A percentile compares a stretch with the other conserved stretches of the same genome.
phyloP scores from a whole-genome alignment of 2,888 invertebrate genomes.

The Spisula solida region DNA sequence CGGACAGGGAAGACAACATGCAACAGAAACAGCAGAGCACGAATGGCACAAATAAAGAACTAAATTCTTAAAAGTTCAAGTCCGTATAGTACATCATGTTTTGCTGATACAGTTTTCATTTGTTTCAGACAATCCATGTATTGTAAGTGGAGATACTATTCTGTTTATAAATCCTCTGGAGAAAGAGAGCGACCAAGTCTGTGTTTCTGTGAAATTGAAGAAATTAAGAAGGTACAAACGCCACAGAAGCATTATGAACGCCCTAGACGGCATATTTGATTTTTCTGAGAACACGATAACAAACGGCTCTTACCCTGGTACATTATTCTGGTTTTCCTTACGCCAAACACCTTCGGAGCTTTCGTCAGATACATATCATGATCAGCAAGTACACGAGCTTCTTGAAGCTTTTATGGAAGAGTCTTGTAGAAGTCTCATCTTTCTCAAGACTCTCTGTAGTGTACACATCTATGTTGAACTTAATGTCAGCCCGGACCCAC shows the following conservation, averaged over 20 bases:
- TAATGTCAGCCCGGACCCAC: neutral
- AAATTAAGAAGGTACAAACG: slow-evolving; percentile 54
- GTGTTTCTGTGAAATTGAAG: slow-evolving; percentile 59
- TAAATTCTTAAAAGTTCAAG: too few relatives aligned
- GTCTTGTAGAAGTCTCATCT: slow-evolving; percentile 81
- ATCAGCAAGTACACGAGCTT: slow-evolving; percentile 75
- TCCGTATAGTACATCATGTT: too few relatives aligned
- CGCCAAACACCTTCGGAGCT: slow-evolving; percentile 75
- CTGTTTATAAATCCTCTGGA: slow-evolving; percentile 81
- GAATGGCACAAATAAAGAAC: too few relatives aligned
- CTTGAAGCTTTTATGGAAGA: slow-evolving; percentile 80
- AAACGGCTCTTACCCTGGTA: slow-evolving; percentile 78
- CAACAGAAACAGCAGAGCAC: too few relatives aligned
- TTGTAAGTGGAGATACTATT: slow-evolving; percentile 81
- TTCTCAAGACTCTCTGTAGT: slow-evolving; percentile 76
- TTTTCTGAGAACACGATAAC: slow-evolving; percentile 66
- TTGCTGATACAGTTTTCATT: too few relatives aligned
- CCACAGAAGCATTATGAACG: slow-evolving; percentile 58
- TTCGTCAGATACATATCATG: slow-evolving; percentile 75
- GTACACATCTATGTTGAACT: slow-evolving; percentile 32
- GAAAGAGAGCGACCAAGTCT: slow-evolving; percentile 56
- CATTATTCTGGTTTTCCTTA: slow-evolving; percentile 84
- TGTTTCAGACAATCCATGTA: slow-evolving; percentile 82
- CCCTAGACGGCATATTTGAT: slow-evolving; percentile 78
- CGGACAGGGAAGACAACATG: too few relatives aligned